Percentiles rank a stretch among this genome's conserved stretches.
These are phyloP conservation scores for Saturnia pavonia DNA, from an alignment of 2,888 invertebrate genomes.

Conservation along the genomic window DNA sequence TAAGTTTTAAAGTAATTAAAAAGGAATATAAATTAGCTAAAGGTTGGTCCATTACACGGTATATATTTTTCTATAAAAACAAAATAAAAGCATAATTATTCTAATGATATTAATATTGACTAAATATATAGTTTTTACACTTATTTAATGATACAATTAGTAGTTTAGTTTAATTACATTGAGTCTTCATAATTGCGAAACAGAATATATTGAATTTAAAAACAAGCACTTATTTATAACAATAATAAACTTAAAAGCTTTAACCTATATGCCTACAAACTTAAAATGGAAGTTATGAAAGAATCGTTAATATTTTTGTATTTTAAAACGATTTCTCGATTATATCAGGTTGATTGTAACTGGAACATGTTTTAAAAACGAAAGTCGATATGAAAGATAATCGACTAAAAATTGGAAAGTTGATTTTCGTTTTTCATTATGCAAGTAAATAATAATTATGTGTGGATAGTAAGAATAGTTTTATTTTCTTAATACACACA, in stretches of 20 bases:
- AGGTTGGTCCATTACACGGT: not conserved
- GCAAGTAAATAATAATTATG: not conserved
- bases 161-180: slow-evolving; percentile 6
- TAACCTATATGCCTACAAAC: not conserved
- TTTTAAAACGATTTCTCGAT: not conserved
- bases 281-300: not conserved
- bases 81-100: not conserved
- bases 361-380: not conserved
- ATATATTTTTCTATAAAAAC: not conserved
- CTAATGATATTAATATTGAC: not conserved
- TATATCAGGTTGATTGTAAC: not conserved
- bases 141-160: not conserved
- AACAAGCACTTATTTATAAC: not conserved
- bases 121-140: slow-evolving; percentile 1
- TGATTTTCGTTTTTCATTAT: not conserved
- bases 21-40: not conserved
- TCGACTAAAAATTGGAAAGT: not conserved
- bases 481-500: not conserved
- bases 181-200: not conserved
- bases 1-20: not conserved
- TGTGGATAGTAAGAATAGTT: not conserved
- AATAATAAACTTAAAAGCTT: not conserved
- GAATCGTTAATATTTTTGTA: not conserved
- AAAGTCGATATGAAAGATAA: not conserved
- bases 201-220: not conserved